phyloP scores from a whole-genome alignment of 2,888 invertebrate species.

The Chymomyza amoena region DNA sequence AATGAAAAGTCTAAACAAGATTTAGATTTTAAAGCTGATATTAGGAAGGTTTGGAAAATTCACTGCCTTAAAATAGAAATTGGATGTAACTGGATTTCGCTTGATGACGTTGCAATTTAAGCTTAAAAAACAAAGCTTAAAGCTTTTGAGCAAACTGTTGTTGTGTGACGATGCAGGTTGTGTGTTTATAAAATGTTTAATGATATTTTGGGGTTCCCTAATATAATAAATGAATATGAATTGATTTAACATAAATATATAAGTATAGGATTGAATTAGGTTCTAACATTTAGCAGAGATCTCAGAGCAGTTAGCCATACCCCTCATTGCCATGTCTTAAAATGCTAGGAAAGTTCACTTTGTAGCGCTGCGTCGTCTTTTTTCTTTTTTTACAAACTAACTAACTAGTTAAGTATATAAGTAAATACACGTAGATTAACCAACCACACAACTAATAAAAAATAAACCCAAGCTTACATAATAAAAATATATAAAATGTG shows the following conservation, averaged over 20 bases:
- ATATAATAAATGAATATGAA: too few relatives aligned
- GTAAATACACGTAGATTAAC: conserved; percentile 16
- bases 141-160: too few relatives aligned
- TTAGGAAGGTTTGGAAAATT: too few relatives aligned
- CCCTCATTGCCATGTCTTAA: conserved; percentile 9
- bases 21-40: too few relatives aligned
- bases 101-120: too few relatives aligned
- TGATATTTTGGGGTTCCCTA: background rate
- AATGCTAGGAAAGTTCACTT: conserved; percentile 61
- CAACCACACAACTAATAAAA: conserved; percentile 24
- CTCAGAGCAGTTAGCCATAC: conserved; percentile 10
- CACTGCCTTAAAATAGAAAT: too few relatives aligned
- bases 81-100: too few relatives aligned
- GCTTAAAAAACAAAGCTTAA: too few relatives aligned
- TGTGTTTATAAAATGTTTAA: too few relatives aligned
- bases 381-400: background rate
- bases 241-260: background rate
- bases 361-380: conserved; percentile 47
- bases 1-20: too few relatives aligned
- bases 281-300: conserved; percentile 30
- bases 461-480: conserved; percentile 5
- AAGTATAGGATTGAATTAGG: background rate
- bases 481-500: conserved; percentile 15
- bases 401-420: conserved; percentile 24
- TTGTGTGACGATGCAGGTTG: too few relatives aligned